Base-by-base conservation (phyloP, 2,888 invertebrate genomes). In the Lasius fuliginosus region DNA sequence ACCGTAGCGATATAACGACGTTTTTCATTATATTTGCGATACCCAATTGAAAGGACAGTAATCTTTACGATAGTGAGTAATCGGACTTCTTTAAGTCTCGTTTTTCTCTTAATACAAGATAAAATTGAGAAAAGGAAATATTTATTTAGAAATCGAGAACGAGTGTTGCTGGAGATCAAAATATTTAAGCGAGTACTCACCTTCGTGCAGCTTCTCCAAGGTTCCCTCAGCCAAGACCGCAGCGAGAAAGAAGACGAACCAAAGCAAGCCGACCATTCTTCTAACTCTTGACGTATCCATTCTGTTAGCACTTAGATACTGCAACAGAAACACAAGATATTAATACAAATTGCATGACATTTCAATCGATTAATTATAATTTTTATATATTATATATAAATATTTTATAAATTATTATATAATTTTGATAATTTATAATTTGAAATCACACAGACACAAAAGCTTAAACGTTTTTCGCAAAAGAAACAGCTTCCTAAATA, bases 141-240 rank as follows among this genome's bases (percentile, higher is more conserved):
- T 60, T 79, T 79, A 69, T 69, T 69, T 12, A 69, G 33, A 1
- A 69, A 46, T 58, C 27, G 11, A 71, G 49, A 53, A 5, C 18
- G n/a, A 68, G 49, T 8, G 49, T 49, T 49, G 30, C 42, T 18
- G 53, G 23, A 73, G 36, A 58, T 6, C 36, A 8, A n/a, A 33
- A 5, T 4, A 15, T 27, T 60, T 36, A 49, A 73, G 71, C 3
- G 27, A 62, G 71, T 46, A 91, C 94, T 94, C 85, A 94, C 94
- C 94, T 94, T 94, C 94, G 90, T 94, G 94, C 33, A 94, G 91
- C 88, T 94, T 94, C 88, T 94, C 94, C 92, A 94, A 83, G 58
- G 94, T 94, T 46, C 94, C 94, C 77, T 88, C 93, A 60, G 93
- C 93, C 71, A 92, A 90, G 82, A 91, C 90, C 75, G 89, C 92